Base-by-base conservation (phyloP, 2,113 vertebrate species). In the Chauna torquata region DNA sequence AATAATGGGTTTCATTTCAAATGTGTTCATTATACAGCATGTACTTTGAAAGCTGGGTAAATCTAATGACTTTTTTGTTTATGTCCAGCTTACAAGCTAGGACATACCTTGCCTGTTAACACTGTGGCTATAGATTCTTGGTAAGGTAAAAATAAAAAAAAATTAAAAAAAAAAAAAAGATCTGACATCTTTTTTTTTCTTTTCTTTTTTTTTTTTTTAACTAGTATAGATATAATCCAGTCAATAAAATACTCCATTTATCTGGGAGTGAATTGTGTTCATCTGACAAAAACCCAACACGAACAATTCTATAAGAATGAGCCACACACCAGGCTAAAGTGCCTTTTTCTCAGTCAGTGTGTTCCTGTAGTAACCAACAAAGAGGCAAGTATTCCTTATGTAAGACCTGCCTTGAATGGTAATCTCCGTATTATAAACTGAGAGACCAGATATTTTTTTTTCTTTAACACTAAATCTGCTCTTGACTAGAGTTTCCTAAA, bases 1-100 rank as follows among this genome's bases (percentile, higher is more conserved):
- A 94, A 25, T 92, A 88, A 88, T 68, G 71, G 50, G 18, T 94
- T 95, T 95, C 15, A 71, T 93, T 95, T 93, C 82, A 83, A 71
- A 92, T 84, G 40, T 47, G 17, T 68, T 95, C 76, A 78, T 91
- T 95, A 92, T 52, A 36, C 11, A 54, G 49, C 16, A 34, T 0
- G 3, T 59, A 89, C 55, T 74, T 59, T 2, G 2, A 89, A 94
- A 74, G 49, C 71, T 52, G 72, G 45, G 36, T 59, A 90, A 78
- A 92, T 84, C 61, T 78, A 76, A 88, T 86, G 16, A 52, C 42
- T 83, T 86, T 36, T 83, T 90, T 83, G 59, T 86, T 96, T 95
- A 55, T 40, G 85, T 81, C 44, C 59, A 64, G 3, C 38, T 88
- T 88, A 47, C 9, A 83, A 4, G 3, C n/a, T 62, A 65, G 49